Conservation (phyloP, 1,140 invertebrate species). For the Bicyclus anynana region DNA sequence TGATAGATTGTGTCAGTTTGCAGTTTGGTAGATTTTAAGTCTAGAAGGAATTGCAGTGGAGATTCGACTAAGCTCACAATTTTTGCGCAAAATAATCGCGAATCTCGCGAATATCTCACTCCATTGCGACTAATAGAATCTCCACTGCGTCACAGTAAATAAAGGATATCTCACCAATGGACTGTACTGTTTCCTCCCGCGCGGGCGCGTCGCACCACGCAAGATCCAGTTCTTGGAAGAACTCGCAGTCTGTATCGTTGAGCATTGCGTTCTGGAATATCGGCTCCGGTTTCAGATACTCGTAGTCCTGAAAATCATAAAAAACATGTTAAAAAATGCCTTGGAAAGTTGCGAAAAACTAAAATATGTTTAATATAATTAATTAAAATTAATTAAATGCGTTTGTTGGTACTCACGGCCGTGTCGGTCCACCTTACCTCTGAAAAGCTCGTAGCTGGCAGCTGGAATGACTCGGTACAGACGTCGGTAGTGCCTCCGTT, state of each 20-base stretch:
- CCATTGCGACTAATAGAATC: no score
- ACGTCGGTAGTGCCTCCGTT: slow-evolving; percentile 58
- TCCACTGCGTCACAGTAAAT: no score
- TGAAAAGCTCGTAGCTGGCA: slow-evolving; percentile 53
- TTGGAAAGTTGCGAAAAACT: slow-evolving; percentile 5
- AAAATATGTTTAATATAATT: slow-evolving; percentile 25
- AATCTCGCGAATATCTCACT: no score
- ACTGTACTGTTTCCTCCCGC: slow-evolving; percentile 61
- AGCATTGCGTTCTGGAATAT: slow-evolving; percentile 59
- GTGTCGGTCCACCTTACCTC: slow-evolving; percentile 55
- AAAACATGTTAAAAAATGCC: slow-evolving; percentile 36
- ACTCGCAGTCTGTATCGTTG: slow-evolving; percentile 66
- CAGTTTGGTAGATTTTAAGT: no score
- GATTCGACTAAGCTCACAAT: no score
- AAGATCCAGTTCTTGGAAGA: slow-evolving; percentile 67
- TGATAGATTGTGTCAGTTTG: no score
- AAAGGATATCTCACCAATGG: slow-evolving; percentile 65
- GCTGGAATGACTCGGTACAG: slow-evolving; percentile 34
- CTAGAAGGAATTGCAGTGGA: no score
- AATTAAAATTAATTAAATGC: slow-evolving; percentile 43
- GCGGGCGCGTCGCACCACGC: slow-evolving; percentile 59
- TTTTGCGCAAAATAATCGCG: no score
- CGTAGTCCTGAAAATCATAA: slow-evolving; percentile 55
- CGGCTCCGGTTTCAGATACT: slow-evolving; percentile 59
- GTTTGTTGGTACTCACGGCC: slow-evolving; percentile 58